phyloP scores from a whole-genome alignment of 2,888 invertebrate species.

The Cremastinae sp. region DNA sequence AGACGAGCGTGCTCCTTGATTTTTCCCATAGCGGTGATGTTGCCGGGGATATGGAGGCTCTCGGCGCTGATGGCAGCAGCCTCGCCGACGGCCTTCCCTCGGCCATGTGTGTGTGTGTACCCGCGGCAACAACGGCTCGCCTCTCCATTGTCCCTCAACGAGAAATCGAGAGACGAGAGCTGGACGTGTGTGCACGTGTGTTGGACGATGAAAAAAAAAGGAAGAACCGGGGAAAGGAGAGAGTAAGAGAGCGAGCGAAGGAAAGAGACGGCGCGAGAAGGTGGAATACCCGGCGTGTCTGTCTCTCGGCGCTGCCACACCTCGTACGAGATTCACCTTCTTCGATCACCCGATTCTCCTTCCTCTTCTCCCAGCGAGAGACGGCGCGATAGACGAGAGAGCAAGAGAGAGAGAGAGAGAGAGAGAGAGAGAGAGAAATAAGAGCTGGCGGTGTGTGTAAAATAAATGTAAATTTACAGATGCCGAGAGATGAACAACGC shows the following conservation, averaged over 20 bases:
- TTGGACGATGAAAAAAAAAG: constrained; percentile 27
- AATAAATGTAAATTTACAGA: constrained; percentile 65
- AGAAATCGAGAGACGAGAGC: constrained; percentile 57
- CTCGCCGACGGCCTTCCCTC: constrained; percentile 62
- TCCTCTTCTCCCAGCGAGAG: no score
- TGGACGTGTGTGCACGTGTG: constrained; percentile 22
- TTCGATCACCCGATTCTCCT: constrained; percentile 54
- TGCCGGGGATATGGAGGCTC: constrained; percentile 47
- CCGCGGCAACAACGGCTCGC: constrained; percentile 55
- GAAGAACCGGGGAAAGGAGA: no score
- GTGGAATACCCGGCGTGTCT: constrained; percentile 58
- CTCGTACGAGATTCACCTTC: constrained; percentile 61
- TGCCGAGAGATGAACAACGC: constrained; percentile 56
- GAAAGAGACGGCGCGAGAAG: constrained; percentile 51
- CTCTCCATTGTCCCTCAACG: constrained; percentile 61
- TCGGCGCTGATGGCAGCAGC: constrained; percentile 53
- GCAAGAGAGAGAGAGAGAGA: no score
- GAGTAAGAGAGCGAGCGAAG: constrained; percentile 20
- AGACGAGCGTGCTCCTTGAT: constrained; percentile 53
- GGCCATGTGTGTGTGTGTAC: constrained; percentile 18
- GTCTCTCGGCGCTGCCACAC: constrained; percentile 62
- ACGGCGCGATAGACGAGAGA: no score
- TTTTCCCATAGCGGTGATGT: constrained; percentile 32
- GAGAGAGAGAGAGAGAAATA: no score
- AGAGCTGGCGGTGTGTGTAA: constrained; percentile 52